Evolutionary conservation across 53 echinoderm and acorn worm genomes (phyloP), one percentile per base, ranked within the genome.

Genomic region (Apostichopus leukothele): DNA sequence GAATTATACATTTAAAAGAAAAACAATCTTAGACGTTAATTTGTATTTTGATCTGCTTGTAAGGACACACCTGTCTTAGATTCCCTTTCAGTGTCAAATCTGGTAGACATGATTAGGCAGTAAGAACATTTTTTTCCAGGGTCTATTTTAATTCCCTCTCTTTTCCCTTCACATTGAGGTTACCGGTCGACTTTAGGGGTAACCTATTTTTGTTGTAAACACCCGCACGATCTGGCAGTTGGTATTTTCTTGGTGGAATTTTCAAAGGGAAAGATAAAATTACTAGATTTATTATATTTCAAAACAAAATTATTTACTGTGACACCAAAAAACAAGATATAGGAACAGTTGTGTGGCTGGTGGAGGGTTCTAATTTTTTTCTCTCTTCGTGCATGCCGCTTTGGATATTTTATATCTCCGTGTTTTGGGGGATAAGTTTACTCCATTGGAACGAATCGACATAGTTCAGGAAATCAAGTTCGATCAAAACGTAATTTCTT

Each of bases 391-490:
- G 7, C 57, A 10, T 57, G 57, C 57, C 57, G 20, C 77, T 77
- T 77, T 50, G 77, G 27, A 18, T 39, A 27, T 76, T 77, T 77
- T 77, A 52, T 52, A 51, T 77, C 77, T 51, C 39, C 14, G 18
- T 77, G 16, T 10, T 52, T 50, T 39, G 60, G 81, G 19, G 51
- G 55, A 59, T 22, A 54, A 54, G 22, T 57, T 53, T 81, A 81
- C 53, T 52, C 23, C 53, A 52, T 81, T 81, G 39, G 54, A 59
- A 59, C 55, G 50, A 55, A 81, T 55, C 81, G 61, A 23, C 85
- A 85, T 85, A 85, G 61, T 85, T 84, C 50, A 39, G 67, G 50
- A 85, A 85, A 85, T 85, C 85, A 85, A 61, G 85, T 66, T 61
- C 68, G 66, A 85, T 85, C 22, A 50, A 51, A 63, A 59, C 85